A percentile compares a stretch with the other conserved stretches of the same genome.
These are phyloP conservation scores for Zoanthus sansibaricus DNA, from an alignment of 92 coral and sea anemone species.

Conservation along the genomic window DNA sequence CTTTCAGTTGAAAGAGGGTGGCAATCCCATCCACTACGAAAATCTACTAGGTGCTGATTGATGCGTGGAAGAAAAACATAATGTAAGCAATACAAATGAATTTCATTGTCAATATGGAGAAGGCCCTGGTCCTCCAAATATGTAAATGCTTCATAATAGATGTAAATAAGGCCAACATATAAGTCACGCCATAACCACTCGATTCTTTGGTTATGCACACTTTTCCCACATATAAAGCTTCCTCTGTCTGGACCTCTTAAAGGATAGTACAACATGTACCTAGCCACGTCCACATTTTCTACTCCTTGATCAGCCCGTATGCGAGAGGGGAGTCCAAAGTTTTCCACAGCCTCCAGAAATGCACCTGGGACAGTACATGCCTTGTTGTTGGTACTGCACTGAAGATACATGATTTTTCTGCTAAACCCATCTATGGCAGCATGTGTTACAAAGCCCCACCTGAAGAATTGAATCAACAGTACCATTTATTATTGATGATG, in stretches of 20 bases:
- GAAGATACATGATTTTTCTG: background rate
- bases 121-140: background rate
- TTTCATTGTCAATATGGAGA: no score
- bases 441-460: conserved; percentile 8
- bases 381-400: background rate
- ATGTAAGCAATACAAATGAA: no score
- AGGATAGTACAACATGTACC: background rate
- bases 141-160: background rate
- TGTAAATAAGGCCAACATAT: background rate
- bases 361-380: background rate
- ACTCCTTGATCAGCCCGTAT: background rate
- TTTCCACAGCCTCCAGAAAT: background rate
- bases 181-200: background rate
- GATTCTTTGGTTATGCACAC: conserved; percentile 7
- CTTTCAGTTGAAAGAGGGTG: no score
- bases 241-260: conserved; percentile 2
- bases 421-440: conserved; percentile 5
- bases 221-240: background rate
- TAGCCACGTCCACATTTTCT: background rate
- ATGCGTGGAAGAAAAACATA: no score
- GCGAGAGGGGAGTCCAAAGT: background rate
- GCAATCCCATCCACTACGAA: no score
- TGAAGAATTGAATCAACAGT: no score
- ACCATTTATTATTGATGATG: no score
- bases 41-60: no score